Base-by-base conservation (phyloP, 2,797 vertebrate species). In the Cichlasoma orientale region DNA sequence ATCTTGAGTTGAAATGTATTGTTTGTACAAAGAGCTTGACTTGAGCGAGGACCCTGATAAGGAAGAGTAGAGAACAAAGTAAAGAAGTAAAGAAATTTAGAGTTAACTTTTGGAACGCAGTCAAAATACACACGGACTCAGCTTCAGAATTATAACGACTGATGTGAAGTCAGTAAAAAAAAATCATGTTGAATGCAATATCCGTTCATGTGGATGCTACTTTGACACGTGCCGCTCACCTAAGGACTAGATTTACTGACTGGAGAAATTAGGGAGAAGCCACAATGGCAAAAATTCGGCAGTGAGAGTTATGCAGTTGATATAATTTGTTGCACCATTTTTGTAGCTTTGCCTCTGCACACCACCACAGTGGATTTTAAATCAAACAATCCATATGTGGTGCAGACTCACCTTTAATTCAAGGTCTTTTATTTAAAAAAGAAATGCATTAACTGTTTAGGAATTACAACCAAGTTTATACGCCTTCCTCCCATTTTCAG, bases 1-100 rank as follows among this genome's bases (percentile, higher is more conserved):
- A 90, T 91, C 84, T 80, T 74, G 38, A 36, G 54, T 72, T 54
- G 77, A 44, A 77, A 82, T 70, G 13, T 53, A 18, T 55, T 78
- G 36, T 82, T 72, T 55, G 33, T 13, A 72, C 19, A 61, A 69
- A 71, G 19, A 75, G 23, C 63, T 84, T 83, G 58, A 56, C 57
- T 82, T 23, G 19, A 78, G 25, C 61, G 27, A 63, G 57, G 3
- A 41, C 61, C 66, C 44, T 33, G 47, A 83, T 56, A 79, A 86
- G 53, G n/a, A 73, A 52, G 47, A 25, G 13, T 10, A 33, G 31
- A 56, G 47, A 56, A 29, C 4, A 53, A 85, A 82, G 58, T n/a
- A 16, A 77, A 70, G 38, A 75, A 66, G 38, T 27, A 18, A 36
- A 36, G n/a, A 72, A 56, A 74, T 71, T 54, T 78, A 11, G 27